phyloP scores from a whole-genome alignment of 2,113 vertebrate species.

The Cyprinodon variegatus region DNA sequence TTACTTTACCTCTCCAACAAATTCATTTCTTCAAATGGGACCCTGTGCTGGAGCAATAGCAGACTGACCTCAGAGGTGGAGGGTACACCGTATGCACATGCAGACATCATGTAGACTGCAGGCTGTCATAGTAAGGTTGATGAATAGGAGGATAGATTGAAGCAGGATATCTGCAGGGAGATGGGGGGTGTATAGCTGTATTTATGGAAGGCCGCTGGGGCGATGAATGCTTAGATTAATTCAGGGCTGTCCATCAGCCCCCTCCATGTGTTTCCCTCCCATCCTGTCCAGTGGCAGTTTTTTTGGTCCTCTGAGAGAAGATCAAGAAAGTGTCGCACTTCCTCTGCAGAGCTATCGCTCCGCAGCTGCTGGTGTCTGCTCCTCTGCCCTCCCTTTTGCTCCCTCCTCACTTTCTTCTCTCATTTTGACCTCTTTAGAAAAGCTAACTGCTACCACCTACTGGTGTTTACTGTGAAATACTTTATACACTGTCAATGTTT shows the following conservation, averaged over 20 bases:
- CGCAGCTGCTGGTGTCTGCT: conserved; percentile 78
- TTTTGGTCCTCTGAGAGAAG: conserved; percentile 71
- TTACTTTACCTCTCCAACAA: background rate
- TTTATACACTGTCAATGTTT: background rate
- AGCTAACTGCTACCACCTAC: conserved; percentile 75
- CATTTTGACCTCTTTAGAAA: conserved; percentile 6
- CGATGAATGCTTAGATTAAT: conserved; percentile 35
- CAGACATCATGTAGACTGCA: conserved; percentile 32
- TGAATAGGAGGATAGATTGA: conserved; percentile 52
- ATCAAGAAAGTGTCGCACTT: conserved; percentile 80
- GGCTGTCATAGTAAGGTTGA: conserved; percentile 56
- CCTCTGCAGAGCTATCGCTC: conserved; percentile 81
- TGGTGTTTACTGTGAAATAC: conserved; percentile 53
- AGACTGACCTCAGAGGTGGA: conserved; percentile 47
- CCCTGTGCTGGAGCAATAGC: conserved; percentile 38
- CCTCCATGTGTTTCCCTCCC: conserved; percentile 19
- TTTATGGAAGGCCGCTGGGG: conserved; percentile 22
- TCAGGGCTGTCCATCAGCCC: conserved; percentile 49
- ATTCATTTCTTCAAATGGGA: conserved; percentile 17
- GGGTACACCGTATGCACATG: conserved; percentile 48
- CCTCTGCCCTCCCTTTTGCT: conserved; percentile 64
- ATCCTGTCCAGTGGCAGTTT: conserved; percentile 61
- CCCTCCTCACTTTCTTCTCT: conserved; percentile 33
- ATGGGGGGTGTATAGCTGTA: conserved; percentile 42
- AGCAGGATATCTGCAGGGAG: conserved; percentile 47